Evolutionary conservation across 2,888 invertebrate species (phyloP), one percentile per base, ranked within the genome.

Genomic region (Mimachlamys varia): DNA sequence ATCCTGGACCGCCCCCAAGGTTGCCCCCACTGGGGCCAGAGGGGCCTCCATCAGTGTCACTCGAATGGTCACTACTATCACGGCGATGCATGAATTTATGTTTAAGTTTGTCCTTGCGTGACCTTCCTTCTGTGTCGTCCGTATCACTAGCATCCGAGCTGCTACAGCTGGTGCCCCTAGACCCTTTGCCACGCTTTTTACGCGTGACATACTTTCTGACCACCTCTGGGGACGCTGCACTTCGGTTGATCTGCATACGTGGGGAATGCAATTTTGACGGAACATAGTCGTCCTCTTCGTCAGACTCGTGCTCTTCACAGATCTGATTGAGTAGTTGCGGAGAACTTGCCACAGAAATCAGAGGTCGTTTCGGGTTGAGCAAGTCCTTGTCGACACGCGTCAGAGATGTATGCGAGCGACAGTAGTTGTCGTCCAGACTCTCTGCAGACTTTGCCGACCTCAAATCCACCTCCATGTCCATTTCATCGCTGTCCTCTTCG

Each of bases 111-210:
- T 96, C 95, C 90, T 96, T 96, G 33, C 95, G 92, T 19, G 95
- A 95, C 38, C 95, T 92, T 13, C 94, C 95, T 87, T 96, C 96
- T 5, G 96, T 95, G 62, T 96, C 98, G 91, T 97, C 97, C 49
- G 97, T 97, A 96, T 99, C 99, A 92, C 99, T 99, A 12, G 99
- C 98, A 96, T 99, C 99, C 0, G 99, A 99, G 89, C 99, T 99
- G 94, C 99, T 99, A 96, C 99, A 99, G 90, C 99, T 99, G 12
- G 98, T 96, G 15, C 95, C 98, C 87, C 95, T 94, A 94, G 98
- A 97, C 96, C 98, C 98, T 94, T 98, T 98, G 13, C 95, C 94
- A 49, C 95, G 93, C 96, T 98, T 98, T 89, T 98, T 97, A 76
- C 97, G 95, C 87, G 95, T 95, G 92, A 96, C 97, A 91, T 96